Base-by-base conservation (phyloP, 2,888 invertebrate species). In the Xylota segnis region DNA sequence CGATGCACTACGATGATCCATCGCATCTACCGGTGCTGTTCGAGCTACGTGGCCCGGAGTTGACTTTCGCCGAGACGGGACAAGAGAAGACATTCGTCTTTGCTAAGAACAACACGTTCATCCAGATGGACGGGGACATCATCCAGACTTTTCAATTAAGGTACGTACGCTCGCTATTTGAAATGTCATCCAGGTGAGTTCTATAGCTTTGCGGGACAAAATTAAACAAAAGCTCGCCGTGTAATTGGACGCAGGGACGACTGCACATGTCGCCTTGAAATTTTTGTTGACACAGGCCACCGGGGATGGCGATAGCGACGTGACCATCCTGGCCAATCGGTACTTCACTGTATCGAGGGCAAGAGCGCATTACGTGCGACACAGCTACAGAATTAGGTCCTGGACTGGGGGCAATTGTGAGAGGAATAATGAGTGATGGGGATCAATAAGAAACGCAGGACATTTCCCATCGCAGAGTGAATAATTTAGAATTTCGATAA, bases 21-120 rank as follows among this genome's bases (percentile, higher is more conserved):
- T 90, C 90, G 34, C 89, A 90, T 68, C 94, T 95, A 0, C 95
- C 96, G 0, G 94, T 96, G 88, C 96, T 96, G 1, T 94, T 95
- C 70, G 95, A 96, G 88, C 94, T 95, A 88, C 93, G 97, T 87
- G 96, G 96, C 70, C 94, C 96, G 88, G 96, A 96, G 90, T 93
- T 97, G 58, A 97, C 97, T 0, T 97, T 97, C 90, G 96, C 96
- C 89, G 97, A 97, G 92, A 96, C 96, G 4, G 97, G 97, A 1
- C 94, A 96, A 89, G 95, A 96, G 88, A 95, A 95, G 90, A 97
- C 96, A n/a, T 98, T 97, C 91, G 97, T 97, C 95, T 97, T 97
- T 92, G 97, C 97, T 18, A 96, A 97, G 90, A 96, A 96, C 88
- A 97, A 97, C 90, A 97, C 97, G 3, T 97, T 96, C 91, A 97